Conservation (phyloP, 2,797 vertebrate genomes). For the Sebastes wilsoni region DNA sequence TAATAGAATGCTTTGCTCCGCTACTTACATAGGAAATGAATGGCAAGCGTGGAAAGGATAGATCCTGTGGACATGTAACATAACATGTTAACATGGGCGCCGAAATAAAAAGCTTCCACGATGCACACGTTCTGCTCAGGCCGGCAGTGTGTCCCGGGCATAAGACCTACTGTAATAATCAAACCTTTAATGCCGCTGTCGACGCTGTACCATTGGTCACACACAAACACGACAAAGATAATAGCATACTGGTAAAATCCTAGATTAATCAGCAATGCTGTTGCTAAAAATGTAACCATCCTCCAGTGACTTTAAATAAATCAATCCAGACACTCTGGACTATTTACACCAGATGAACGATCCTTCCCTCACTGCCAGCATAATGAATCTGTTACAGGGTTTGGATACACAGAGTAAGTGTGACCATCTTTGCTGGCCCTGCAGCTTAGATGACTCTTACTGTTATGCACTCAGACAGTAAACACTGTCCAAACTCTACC, state of each 20-base stretch:
- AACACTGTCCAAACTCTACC: conserved; percentile 28
- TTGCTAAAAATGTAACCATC: neutral
- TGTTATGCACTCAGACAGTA: conserved; percentile 35
- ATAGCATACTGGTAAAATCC: neutral
- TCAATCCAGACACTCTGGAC: conserved; percentile 2
- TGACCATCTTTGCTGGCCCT: conserved; percentile 44
- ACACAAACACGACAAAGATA: neutral
- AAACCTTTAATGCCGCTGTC: conserved; percentile 1
- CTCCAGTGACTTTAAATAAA: conserved; percentile 2
- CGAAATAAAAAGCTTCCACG: no score
- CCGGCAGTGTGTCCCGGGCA: no score
- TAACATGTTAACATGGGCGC: no score
- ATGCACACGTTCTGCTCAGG: no score
- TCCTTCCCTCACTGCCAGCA: conserved; percentile 18
- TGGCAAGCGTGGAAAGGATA: no score
- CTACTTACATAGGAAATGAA: no score
- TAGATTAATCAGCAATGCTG: neutral
- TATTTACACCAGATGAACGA: conserved; percentile 42
- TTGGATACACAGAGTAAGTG: conserved; percentile 45
- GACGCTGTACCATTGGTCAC: neutral
- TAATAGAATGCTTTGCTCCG: no score
- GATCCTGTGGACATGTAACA: no score
- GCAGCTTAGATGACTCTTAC: conserved; percentile 35
- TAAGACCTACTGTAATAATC: neutral
- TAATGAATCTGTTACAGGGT: conserved; percentile 40